Evolutionary conservation across 2,113 vertebrate species (phyloP).

Genomic region (Hippocampus mohnikei): DNA sequence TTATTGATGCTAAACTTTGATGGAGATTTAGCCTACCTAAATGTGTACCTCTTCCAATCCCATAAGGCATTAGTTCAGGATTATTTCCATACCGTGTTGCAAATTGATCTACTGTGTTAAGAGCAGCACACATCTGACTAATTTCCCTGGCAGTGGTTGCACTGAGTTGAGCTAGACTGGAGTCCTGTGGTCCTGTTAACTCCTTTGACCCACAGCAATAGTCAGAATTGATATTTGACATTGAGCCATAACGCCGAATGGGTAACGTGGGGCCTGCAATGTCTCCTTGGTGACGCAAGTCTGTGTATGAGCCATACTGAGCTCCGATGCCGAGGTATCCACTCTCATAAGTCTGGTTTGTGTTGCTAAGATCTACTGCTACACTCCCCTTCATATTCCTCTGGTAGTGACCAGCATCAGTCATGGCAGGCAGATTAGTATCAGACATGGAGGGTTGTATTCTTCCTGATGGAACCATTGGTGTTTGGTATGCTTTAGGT

Average conservation of each 20-base stretch:
- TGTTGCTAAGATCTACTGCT: slow-evolving; percentile 84
- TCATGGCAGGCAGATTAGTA: slow-evolving; percentile 79
- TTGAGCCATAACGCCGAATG: slow-evolving; percentile 88
- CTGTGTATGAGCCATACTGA: slow-evolving; percentile 93
- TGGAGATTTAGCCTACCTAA: slow-evolving; percentile 72
- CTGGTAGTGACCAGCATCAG: slow-evolving; percentile 81
- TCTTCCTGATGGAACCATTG: slow-evolving; percentile 71
- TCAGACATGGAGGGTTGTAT: slow-evolving; percentile 95
- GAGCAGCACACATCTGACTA: slow-evolving; percentile 95
- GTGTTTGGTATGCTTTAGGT: slow-evolving; percentile 73
- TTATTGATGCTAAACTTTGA: slow-evolving; percentile 79
- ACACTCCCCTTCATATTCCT: slow-evolving; percentile 79
- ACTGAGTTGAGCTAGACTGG: slow-evolving; percentile 93
- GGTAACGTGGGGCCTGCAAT: slow-evolving; percentile 80
- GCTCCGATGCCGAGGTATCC: slow-evolving; percentile 85
- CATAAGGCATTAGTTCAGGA: slow-evolving; percentile 82
- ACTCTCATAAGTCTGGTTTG: slow-evolving; percentile 87
- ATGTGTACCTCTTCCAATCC: slow-evolving; percentile 71
- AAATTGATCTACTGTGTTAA: slow-evolving; percentile 93
- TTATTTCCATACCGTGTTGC: slow-evolving; percentile 80
- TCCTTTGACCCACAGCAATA: slow-evolving; percentile 81
- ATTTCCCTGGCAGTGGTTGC: slow-evolving; percentile 95
- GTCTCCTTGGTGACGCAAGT: slow-evolving; percentile 87
- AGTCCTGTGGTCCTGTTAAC: slow-evolving; percentile 80
- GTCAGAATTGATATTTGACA: slow-evolving; percentile 94